phyloP scores from a whole-genome alignment of 2,888 invertebrate genomes.

The Saturnia pavonia region DNA sequence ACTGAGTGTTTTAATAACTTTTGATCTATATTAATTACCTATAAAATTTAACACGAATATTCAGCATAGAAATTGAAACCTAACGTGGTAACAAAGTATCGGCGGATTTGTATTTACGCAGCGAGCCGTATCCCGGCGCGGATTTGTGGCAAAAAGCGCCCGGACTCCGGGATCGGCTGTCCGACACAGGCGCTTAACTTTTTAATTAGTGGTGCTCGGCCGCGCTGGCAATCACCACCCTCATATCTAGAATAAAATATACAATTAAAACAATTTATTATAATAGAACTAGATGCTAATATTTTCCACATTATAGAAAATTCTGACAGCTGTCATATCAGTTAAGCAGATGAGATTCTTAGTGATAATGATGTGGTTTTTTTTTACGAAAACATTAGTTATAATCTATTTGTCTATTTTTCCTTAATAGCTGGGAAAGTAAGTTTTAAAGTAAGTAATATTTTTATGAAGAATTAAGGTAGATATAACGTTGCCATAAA shows the following conservation, averaged over 20 bases:
- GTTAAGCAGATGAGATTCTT: too few species aligned
- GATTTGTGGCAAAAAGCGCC: slow-evolving; percentile 27
- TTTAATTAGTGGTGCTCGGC: slow-evolving; percentile 35
- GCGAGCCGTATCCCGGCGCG: slow-evolving; percentile 4
- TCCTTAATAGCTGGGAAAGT: too few species aligned
- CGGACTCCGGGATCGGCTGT: slow-evolving; percentile 33
- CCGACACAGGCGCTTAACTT: slow-evolving; percentile 36
- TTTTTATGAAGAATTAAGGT: too few species aligned
- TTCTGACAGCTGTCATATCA: too few species aligned
- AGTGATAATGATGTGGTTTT: too few species aligned
- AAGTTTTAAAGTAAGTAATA: too few species aligned
- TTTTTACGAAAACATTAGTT: too few species aligned
- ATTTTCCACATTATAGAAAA: too few species aligned
- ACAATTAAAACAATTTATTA: background rate
- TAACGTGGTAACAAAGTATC: slow-evolving; percentile 6
- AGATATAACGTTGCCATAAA: too few species aligned
- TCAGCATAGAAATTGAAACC: background rate
- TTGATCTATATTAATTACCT: background rate
- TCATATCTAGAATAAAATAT: background rate
- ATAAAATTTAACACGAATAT: background rate
- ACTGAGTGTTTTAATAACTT: too few species aligned
- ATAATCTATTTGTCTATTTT: too few species aligned
- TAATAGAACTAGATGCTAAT: background rate
- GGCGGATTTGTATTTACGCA: slow-evolving; percentile 6
- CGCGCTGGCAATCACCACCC: background rate